Evolutionary conservation across 2,888 invertebrate genomes (phyloP), one percentile per base, ranked within the genome.

Genomic region (Andrena dorsata): DNA sequence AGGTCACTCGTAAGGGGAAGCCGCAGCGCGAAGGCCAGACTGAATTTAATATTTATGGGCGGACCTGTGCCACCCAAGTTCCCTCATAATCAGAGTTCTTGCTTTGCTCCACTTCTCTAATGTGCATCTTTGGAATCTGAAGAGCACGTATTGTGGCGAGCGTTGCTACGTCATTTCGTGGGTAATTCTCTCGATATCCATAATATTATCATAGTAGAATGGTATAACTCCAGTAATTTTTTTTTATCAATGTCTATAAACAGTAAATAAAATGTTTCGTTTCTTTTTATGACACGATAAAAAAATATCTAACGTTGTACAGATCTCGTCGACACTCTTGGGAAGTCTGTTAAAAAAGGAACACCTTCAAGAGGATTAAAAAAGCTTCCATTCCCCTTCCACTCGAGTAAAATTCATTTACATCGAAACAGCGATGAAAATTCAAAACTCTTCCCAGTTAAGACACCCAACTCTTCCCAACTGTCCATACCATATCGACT

Each of bases 41-140:
- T 35, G 53, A 58, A 70, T 60, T 70, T 60, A 47, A 60, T 70
- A 60, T 70, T 70, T 70, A 70, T 20, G n/a, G 60, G 20, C 7
- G 6, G 7, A 20, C 16, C 41, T 32, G 20, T 41, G 41, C 28
- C 8, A 41, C 2, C 35, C 69, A 56, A 41, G 56, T 26, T 69
- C 7, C 2, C 41, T 26, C 28, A 35, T 41, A 58, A 69, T 58
- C 28, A 47, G 6, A 69, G n/a, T 41, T n/a, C 20, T 28, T 41
- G 41, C 41, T 41, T 28, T 47, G 20, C 30, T 30, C 30, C n/a
- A 30, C n/a, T 60, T 60, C n/a, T 60, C 28, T 60, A 60, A 60
- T 60, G 32, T 60, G 32, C 32, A 32, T n/a, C n/a, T 30, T 60
- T 30, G n/a, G 60, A 23, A 56, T 56, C 10, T 20, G 23, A 56